phyloP scores from a whole-genome alignment of 2,113 vertebrate genomes.

The Cynopterus brachyotis region DNA sequence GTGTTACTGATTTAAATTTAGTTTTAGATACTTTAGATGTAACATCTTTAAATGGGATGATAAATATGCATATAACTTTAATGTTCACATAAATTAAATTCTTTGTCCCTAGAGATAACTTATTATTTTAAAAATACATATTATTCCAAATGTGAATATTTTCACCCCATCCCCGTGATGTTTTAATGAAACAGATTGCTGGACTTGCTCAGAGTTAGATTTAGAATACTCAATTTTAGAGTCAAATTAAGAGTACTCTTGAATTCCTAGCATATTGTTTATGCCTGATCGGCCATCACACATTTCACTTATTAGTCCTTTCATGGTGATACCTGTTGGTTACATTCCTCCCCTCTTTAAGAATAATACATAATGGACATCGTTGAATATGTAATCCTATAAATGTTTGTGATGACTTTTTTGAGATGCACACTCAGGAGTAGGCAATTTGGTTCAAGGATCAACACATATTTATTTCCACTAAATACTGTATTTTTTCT shows the following conservation, averaged over 20 bases:
- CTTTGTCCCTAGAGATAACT: background rate
- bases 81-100: background rate
- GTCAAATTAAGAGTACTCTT: background rate
- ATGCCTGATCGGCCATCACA: background rate
- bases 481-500: background rate
- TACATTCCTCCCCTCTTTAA: background rate
- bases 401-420: background rate
- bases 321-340: background rate
- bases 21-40: background rate
- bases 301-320: background rate
- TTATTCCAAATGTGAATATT: background rate
- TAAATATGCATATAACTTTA: background rate
- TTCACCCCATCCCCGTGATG: background rate
- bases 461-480: background rate
- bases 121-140: background rate
- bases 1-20: background rate
- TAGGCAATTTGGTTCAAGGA: background rate
- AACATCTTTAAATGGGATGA: background rate
- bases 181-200: background rate
- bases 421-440: background rate
- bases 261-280: background rate
- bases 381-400: background rate
- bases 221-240: background rate
- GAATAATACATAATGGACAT: background rate
- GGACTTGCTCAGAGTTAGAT: background rate